Evolutionary conservation across 2,797 vertebrate genomes (phyloP).

Genomic region (Distichodus sexfasciatus): DNA sequence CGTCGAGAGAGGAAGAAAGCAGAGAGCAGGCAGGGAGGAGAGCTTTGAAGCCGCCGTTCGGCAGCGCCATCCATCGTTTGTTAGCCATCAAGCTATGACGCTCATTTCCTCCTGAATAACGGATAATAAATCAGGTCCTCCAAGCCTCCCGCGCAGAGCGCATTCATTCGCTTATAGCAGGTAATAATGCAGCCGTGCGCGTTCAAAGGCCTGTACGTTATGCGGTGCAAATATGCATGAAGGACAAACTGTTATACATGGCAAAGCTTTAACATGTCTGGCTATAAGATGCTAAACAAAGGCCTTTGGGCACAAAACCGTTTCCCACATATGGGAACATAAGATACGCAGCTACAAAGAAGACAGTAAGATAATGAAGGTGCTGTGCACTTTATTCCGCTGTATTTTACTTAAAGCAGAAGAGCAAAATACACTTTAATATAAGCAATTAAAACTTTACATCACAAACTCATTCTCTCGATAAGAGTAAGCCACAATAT

Average conservation of each 20-base stretch:
- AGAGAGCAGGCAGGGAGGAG: constrained; percentile 24
- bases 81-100: constrained; percentile 69
- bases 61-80: constrained; percentile 57
- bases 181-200: background rate
- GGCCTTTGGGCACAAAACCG: no score
- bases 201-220: constrained; percentile 2
- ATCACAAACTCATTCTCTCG: no score
- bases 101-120: constrained; percentile 70
- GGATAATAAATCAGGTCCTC: constrained; percentile 63
- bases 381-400: no score
- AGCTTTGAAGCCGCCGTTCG: constrained; percentile 46
- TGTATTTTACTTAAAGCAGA: no score
- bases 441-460: no score
- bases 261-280: background rate
- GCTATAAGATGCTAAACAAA: no score
- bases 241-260: constrained; percentile 11
- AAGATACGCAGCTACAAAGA: no score
- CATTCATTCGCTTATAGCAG: constrained; percentile 17
- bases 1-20: background rate
- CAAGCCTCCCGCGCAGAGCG: constrained; percentile 14
- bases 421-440: no score
- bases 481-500: no score
- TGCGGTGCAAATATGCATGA: constrained; percentile 11
- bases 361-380: no score
- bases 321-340: no score